These are phyloP conservation scores for Aplocera efformata DNA, from an alignment of 2,888 invertebrate genomes.

Conservation along the genomic window DNA sequence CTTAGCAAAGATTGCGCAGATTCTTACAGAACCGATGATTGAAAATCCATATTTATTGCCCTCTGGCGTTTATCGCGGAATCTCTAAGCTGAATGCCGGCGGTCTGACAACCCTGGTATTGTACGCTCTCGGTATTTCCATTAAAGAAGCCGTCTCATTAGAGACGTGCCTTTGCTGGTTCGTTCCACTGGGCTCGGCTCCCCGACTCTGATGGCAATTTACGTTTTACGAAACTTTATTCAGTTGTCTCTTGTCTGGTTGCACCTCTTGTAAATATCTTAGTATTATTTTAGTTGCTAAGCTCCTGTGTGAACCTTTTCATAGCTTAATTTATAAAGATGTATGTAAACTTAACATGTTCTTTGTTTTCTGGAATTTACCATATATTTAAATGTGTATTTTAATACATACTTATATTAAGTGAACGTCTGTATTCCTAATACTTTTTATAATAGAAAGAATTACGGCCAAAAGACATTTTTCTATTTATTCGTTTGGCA, in stretches of 20 bases:
- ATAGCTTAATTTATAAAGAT: too few relatives aligned
- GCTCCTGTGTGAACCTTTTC: too few relatives aligned
- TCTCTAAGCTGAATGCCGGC: conserved; percentile 22
- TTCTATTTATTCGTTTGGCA: conserved; percentile 3
- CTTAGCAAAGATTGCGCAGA: conserved; percentile 14
- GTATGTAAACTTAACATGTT: too few relatives aligned
- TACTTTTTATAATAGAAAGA: too few relatives aligned
- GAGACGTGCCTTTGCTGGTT: conserved; percentile 56
- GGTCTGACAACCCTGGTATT: conserved; percentile 44
- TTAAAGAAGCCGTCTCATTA: conserved; percentile 76
- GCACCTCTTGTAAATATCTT: conserved; percentile 13
- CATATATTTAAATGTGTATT: too few relatives aligned
- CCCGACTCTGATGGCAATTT: conserved; percentile 57
- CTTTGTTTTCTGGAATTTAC: too few relatives aligned
- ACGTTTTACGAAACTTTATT: conserved; percentile 67
- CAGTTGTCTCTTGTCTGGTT: conserved; percentile 45
- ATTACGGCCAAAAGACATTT: not conserved
- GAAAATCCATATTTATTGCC: conserved; percentile 23
- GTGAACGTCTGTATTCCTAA: too few relatives aligned
- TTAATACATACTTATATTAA: too few relatives aligned
- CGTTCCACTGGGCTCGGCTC: conserved; percentile 12
- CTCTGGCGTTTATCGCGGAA: conserved; percentile 20
- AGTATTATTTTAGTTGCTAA: conserved; percentile 2
- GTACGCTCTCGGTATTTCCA: conserved; percentile 65
- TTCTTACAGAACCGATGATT: conserved; percentile 19